Evolutionary conservation across 2,113 vertebrate species (phyloP), one percentile per base, ranked within the genome.

Genomic region (Ptilonorhynchus violaceus): DNA sequence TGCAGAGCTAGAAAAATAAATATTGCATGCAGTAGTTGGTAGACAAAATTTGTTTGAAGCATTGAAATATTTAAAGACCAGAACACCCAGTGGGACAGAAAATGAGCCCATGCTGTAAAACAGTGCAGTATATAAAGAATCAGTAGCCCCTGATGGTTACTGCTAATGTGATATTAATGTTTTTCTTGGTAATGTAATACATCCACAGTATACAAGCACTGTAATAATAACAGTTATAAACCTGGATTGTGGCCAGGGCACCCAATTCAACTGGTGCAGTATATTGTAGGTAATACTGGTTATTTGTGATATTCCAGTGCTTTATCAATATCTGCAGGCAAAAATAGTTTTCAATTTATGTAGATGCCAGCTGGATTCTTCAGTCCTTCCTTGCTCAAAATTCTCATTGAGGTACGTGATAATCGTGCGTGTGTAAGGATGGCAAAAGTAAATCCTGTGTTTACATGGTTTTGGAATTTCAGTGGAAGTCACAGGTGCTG

Each of bases 101-200:
- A 96, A 93, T 95, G 91, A 97, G 62, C 44, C 77, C 24, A 4
- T 91, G 67, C 84, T 78, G 72, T 91, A 90, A 79, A 93, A 35
- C 46, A 84, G 58, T 89, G 86, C 66, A 82, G 83, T 92, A 76
- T 63, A 72, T 89, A 81, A 95, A 93, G 78, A 94, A 91, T 93
- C 39, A 59, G 63, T 84, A 55, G 87, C 35, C 84, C 60, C 84
- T 88, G 69, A 79, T 93, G 92, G 63, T 80, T 97, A 56, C 88
- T 90, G 79, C 78, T 96, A 93, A 95, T 92, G 73, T 66, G 58
- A 73, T 94, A 91, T 91, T 92, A 74, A 95, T 96, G 62, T 93
- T 95, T 96, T 96, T 95, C 72, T 81, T 6, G 60, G 88, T 95
- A 95, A 83, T 74, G 46, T 79, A 79, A 85, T 95, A 97, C 73